phyloP scores from a whole-genome alignment of 2,888 invertebrate genomes.

The Baronia brevicornis region DNA sequence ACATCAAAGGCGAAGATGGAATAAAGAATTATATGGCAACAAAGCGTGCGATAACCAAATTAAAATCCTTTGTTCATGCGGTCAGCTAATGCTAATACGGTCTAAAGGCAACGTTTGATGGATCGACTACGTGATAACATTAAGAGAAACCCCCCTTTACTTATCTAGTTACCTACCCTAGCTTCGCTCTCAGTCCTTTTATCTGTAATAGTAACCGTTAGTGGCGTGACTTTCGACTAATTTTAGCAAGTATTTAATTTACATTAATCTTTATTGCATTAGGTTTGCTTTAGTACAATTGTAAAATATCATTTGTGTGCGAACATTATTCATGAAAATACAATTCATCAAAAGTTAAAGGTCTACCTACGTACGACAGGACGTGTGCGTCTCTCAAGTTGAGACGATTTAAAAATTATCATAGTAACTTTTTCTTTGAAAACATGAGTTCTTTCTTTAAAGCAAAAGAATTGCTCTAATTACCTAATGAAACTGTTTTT shows the following conservation, averaged over 20 bases:
- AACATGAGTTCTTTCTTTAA: no score
- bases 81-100: conserved; percentile 37
- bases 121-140: conserved; percentile 46
- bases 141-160: conserved; percentile 18
- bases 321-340: no score
- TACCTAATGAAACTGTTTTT: no score
- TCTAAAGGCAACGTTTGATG: conserved; percentile 44
- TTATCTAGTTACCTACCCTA: conserved; percentile 13
- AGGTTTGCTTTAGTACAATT: no score
- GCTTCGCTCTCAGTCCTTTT: conserved; percentile 10
- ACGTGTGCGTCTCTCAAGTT: no score
- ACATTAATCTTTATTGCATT: neutral
- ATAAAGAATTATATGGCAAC: conserved; percentile 54
- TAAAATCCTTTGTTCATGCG: conserved; percentile 58
- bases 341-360: no score
- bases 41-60: conserved; percentile 59
- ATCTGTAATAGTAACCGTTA: conserved; percentile 4
- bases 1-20: conserved; percentile 45
- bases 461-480: no score
- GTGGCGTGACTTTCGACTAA: conserved; percentile 4
- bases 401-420: no score
- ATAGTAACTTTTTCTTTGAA: no score
- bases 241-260: conserved; percentile 5
- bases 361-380: no score
- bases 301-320: no score